Conservation (phyloP, 2,113 vertebrate genomes). For the Holacanthus passer region DNA sequence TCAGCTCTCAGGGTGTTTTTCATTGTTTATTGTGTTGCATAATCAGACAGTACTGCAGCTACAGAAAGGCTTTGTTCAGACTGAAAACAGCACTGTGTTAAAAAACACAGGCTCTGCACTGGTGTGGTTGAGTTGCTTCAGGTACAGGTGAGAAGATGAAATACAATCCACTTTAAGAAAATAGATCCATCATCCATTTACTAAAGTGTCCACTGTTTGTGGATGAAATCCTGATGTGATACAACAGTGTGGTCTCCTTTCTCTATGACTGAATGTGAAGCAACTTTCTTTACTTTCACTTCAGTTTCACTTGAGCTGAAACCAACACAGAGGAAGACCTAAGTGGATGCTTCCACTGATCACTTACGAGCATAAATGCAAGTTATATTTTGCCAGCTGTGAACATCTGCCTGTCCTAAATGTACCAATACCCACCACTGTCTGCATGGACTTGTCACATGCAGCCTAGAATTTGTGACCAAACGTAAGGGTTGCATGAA, state of each 20-base stretch:
- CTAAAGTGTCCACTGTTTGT: not conserved
- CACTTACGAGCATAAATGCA: not conserved
- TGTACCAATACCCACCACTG: no score
- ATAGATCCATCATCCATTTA: not conserved
- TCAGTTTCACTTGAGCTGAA: not conserved
- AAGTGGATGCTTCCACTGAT: not conserved
- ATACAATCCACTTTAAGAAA: not conserved
- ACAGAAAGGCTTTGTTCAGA: conserved; percentile 15
- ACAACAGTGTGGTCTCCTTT: no score
- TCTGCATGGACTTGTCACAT: not conserved
- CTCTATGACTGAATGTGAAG: not conserved
- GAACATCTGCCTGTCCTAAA: not conserved
- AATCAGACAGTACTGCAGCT: conserved; percentile 40
- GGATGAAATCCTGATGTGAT: no score
- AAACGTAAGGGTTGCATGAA: not conserved
- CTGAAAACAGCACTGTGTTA: not conserved
- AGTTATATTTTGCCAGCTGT: not conserved
- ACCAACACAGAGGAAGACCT: not conserved
- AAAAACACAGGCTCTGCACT: not conserved
- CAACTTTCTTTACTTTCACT: no score
- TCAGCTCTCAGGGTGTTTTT: conserved; percentile 2
- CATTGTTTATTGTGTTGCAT: conserved; percentile 62
- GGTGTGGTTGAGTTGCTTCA: not conserved
- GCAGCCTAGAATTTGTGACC: not conserved
- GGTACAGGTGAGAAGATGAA: not conserved